Evolutionary conservation across 2,888 invertebrate species (phyloP).

Genomic region (Drosophila nigricruria): DNA sequence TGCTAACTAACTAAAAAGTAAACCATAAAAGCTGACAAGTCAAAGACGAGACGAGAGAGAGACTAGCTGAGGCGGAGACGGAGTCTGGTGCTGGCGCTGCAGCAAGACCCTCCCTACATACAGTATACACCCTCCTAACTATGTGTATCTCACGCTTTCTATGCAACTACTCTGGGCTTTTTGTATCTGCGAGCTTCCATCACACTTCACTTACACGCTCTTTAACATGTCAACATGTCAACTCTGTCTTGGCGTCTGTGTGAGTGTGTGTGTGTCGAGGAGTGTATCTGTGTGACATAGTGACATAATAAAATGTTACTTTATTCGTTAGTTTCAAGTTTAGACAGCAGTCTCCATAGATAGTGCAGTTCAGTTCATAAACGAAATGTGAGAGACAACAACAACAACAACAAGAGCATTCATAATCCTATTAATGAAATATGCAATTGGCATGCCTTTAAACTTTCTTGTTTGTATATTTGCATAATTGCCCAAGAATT

Average conservation of each 20-base stretch:
- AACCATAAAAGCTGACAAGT: constrained; percentile 61
- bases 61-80: too few species aligned
- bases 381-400: constrained; percentile 13
- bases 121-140: constrained; percentile 23
- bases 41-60: constrained; percentile 31
- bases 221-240: constrained; percentile 79
- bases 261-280: constrained; percentile 2
- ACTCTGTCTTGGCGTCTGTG: neutral
- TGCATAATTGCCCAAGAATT: constrained; percentile 65
- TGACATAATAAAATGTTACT: constrained; percentile 79
- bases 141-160: constrained; percentile 38
- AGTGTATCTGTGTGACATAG: constrained; percentile 63
- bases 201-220: constrained; percentile 80
- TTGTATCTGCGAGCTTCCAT: constrained; percentile 62
- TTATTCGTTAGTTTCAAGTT: constrained; percentile 40
- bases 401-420: constrained; percentile 13
- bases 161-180: constrained; percentile 32
- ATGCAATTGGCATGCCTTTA: constrained; percentile 50
- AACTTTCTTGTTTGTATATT: constrained; percentile 35
- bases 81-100: constrained; percentile 8
- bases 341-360: constrained; percentile 18
- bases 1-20: constrained; percentile 76
- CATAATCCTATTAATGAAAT: constrained; percentile 48
- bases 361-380: constrained; percentile 8
- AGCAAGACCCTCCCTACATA: neutral